A percentile compares a stretch with the other conserved stretches of the same genome.
Evolutionary conservation across 2,888 invertebrate genomes (phyloP).

Genomic region (Pegoplata infirma): DNA sequence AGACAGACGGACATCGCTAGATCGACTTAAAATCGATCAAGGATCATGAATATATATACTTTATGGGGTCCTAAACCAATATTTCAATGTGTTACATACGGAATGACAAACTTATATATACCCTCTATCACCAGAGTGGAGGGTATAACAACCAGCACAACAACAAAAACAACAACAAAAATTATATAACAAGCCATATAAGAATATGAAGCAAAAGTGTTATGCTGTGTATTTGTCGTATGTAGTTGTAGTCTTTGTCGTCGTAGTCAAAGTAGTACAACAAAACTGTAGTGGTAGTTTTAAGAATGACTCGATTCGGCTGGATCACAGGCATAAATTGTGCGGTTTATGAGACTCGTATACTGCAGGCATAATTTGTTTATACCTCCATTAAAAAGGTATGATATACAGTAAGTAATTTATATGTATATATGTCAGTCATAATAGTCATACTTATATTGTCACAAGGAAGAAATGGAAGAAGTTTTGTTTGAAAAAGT

Average conservation of each 20-base stretch:
- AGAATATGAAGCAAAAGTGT: background rate
- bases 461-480: background rate
- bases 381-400: slow-evolving; percentile 37
- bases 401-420: slow-evolving; percentile 6
- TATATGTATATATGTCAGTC: background rate
- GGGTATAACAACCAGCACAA: too few relatives aligned
- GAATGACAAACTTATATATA: too few relatives aligned
- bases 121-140: too few relatives aligned
- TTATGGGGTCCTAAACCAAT: too few relatives aligned
- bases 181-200: background rate
- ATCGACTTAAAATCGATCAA: too few relatives aligned
- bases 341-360: slow-evolving; percentile 38
- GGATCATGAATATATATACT: too few relatives aligned
- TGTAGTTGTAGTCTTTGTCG: background rate
- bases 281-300: slow-evolving; percentile 35
- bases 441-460: background rate
- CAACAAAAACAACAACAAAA: slow-evolving; percentile 13
- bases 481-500: too few relatives aligned
- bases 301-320: slow-evolving; percentile 31
- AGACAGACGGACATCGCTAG: too few relatives aligned
- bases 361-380: slow-evolving; percentile 57
- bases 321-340: slow-evolving; percentile 33
- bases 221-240: too few relatives aligned
- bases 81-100: too few relatives aligned
- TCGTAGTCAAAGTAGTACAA: background rate